These are phyloP conservation scores for Oscheius onirici DNA, from an alignment of 2,888 invertebrate genomes.

Conservation along the genomic window DNA sequence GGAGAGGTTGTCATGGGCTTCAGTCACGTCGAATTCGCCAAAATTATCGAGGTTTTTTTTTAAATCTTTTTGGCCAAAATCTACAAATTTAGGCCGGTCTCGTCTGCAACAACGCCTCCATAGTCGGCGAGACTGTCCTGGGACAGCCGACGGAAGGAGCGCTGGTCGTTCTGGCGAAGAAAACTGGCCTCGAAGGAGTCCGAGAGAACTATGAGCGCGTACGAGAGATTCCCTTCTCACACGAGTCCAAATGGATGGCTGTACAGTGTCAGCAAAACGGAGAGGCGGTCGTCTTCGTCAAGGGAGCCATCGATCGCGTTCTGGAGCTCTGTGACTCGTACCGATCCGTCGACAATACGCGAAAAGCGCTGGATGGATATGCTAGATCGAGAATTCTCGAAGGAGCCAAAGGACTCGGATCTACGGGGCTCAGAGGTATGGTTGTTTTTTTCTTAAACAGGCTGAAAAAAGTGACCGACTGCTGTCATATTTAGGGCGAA, in stretches of 20 bases:
- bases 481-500: no score
- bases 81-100: constrained; percentile 77
- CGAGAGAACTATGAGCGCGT: constrained; percentile 63
- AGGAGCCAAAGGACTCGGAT: constrained; percentile 83
- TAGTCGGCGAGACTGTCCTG: constrained; percentile 82
- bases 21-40: constrained; percentile 74
- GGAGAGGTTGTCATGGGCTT: constrained; percentile 59
- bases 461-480: no score
- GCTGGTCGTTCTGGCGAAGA: constrained; percentile 88
- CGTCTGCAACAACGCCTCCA: constrained; percentile 93
- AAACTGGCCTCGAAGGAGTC: constrained; percentile 86
- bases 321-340: constrained; percentile 76
- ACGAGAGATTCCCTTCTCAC: constrained; percentile 91
- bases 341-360: constrained; percentile 53
- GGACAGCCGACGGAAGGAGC: constrained; percentile 99
- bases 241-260: constrained; percentile 98
- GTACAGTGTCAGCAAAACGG: constrained; percentile 78
- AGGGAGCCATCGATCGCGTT: constrained; percentile 86
- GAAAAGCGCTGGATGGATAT: constrained; percentile 73
- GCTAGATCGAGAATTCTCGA: constrained; percentile 75
- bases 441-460: neutral
- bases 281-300: constrained; percentile 46
- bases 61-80: no score
- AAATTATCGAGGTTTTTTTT: constrained; percentile 83
- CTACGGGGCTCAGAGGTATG: constrained; percentile 81